Evolutionary conservation across 1,140 invertebrate species (phyloP).

Genomic region (Lepidurus apus): DNA sequence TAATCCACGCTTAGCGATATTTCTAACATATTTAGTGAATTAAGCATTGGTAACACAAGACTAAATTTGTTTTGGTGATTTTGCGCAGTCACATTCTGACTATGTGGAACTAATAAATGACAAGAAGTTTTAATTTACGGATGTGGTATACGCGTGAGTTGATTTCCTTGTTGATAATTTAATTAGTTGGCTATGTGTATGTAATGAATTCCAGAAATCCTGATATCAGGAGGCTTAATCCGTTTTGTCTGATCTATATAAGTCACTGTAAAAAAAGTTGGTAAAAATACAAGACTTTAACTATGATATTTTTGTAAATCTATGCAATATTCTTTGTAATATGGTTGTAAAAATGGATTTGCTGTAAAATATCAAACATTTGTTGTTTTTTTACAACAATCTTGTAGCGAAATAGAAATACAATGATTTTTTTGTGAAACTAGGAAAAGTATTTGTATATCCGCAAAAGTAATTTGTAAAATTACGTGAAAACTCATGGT

Average conservation of each 20-base stretch:
- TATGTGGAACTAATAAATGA: no score
- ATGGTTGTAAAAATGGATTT: background rate
- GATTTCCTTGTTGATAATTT: background rate
- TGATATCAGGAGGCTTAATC: no score
- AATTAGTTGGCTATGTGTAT: no score
- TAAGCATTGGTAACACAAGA: no score
- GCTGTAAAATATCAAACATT: background rate
- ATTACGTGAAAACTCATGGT: background rate
- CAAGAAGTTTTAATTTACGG: no score
- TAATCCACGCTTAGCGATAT: no score
- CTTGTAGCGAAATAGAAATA: background rate
- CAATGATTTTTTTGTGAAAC: background rate
- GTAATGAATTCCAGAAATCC: no score
- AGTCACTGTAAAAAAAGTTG: background rate
- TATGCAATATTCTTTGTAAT: background rate
- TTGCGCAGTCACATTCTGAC: no score
- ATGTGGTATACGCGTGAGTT: no score
- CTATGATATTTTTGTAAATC: background rate
- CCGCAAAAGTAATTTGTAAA: background rate
- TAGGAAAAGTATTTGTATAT: background rate
- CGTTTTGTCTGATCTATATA: no score
- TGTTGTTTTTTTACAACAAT: background rate
- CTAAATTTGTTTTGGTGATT: no score
- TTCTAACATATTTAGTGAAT: no score
- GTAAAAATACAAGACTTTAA: background rate